These are phyloP conservation scores for Bradypodion ventrale DNA, from an alignment of 2,797 vertebrate genomes.

Conservation along the genomic window DNA sequence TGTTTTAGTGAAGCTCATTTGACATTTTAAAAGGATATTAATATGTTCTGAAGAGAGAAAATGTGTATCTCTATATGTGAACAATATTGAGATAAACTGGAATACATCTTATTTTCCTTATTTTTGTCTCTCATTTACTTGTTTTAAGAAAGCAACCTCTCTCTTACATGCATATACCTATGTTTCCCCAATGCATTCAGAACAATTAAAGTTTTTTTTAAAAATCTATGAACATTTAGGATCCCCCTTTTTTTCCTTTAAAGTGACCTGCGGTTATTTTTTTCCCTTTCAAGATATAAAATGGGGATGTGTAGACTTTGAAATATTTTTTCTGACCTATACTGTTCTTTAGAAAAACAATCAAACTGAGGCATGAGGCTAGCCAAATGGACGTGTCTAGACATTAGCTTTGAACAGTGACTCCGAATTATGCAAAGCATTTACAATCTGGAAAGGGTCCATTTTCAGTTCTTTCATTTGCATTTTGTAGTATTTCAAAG, in stretches of 20 bases:
- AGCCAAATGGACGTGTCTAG: constrained; percentile 40
- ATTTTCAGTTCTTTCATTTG: constrained; percentile 33
- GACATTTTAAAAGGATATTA: background rate
- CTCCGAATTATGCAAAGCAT: constrained; percentile 10
- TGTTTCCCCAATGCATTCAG: background rate
- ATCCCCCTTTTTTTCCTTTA: background rate
- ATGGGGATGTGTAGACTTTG: background rate
- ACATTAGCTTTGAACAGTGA: background rate
- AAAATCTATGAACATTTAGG: background rate
- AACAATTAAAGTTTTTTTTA: background rate
- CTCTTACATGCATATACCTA: background rate
- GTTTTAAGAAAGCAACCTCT: background rate
- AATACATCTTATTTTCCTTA: background rate
- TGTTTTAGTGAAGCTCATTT: background rate
- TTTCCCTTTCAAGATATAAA: constrained; percentile 11
- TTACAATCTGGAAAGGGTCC: background rate
- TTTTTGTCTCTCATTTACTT: background rate
- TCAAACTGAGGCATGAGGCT: constrained; percentile 2
- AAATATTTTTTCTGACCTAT: constrained; percentile 16
- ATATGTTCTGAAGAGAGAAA: background rate
- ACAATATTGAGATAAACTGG: background rate
- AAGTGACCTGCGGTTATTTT: background rate
- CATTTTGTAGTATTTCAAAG: constrained; percentile 51
- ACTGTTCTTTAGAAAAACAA: constrained; percentile 10
- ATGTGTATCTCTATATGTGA: background rate